Evolutionary conservation across 2,888 invertebrate genomes (phyloP).

Genomic region (Orthosia gracilis): DNA sequence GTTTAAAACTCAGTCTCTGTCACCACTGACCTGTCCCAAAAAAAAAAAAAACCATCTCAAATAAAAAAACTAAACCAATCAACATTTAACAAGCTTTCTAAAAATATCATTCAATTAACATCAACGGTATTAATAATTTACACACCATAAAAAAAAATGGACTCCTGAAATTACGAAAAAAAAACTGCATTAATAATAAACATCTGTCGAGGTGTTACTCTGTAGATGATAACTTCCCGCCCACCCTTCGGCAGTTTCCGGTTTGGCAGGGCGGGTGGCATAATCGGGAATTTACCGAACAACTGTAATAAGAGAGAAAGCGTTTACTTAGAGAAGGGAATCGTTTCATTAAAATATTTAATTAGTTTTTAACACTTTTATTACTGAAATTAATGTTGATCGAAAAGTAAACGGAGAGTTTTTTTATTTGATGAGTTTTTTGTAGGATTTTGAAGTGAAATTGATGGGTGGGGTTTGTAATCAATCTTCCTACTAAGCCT

Average conservation of each 20-base stretch:
- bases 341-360: constrained; percentile 59
- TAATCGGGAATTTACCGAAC: constrained; percentile 74
- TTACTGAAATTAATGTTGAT: constrained; percentile 27
- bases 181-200: constrained; percentile 58
- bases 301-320: constrained; percentile 68
- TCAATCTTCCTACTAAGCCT: background rate
- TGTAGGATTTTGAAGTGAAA: background rate
- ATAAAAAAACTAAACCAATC: constrained; percentile 36
- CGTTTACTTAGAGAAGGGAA: constrained; percentile 56
- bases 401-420: constrained; percentile 18
- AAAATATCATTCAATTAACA: constrained; percentile 29
- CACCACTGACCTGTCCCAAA: no score
- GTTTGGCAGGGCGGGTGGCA: constrained; percentile 62
- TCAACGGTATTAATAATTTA: background rate
- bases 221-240: constrained; percentile 70
- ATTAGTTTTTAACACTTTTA: constrained; percentile 54
- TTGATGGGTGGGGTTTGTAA: background rate
- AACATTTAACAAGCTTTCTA: background rate
- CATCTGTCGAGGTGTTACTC: constrained; percentile 68
- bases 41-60: no score
- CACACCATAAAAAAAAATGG: constrained; percentile 24
- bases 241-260: constrained; percentile 61
- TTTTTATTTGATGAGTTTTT: constrained; percentile 11
- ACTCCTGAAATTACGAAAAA: constrained; percentile 46
- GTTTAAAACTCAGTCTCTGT: no score